Percentiles rank a stretch among this genome's conserved stretches.
Conservation (phyloP, 2,797 vertebrate species). For the Morus bassanus region DNA sequence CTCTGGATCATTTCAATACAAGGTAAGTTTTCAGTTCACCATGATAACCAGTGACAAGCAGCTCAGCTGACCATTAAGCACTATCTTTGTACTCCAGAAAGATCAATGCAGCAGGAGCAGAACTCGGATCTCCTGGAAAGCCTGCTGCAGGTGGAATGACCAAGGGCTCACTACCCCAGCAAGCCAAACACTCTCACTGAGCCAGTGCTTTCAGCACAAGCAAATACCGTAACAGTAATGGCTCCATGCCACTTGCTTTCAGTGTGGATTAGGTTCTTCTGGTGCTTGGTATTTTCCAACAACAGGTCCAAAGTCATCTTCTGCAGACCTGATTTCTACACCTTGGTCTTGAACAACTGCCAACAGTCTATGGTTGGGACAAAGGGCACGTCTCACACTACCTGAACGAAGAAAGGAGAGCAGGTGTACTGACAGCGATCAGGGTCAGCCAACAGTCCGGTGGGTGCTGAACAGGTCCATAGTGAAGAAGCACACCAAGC, state of each 20-base stretch:
- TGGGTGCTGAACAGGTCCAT: background rate
- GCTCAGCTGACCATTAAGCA: background rate
- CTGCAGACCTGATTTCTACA: background rate
- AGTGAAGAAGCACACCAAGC: background rate
- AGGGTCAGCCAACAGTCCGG: background rate
- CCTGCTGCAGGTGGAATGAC: background rate
- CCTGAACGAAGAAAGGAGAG: background rate
- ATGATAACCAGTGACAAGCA: background rate
- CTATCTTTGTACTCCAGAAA: background rate
- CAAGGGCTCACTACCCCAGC: background rate
- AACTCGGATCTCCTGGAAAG: background rate
- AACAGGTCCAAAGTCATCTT: slow-evolving; percentile 2
- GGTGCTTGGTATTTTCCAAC: background rate
- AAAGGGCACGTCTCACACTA: background rate
- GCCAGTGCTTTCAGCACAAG: background rate
- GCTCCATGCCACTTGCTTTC: background rate
- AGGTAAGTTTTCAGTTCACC: background rate
- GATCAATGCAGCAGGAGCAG: background rate
- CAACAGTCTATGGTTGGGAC: background rate
- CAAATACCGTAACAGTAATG: background rate
- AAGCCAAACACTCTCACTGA: background rate
- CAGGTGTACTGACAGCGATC: background rate
- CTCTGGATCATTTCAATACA: background rate
- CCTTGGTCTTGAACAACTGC: background rate
- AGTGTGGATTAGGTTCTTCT: background rate